Evolutionary conservation across 2,888 invertebrate genomes (phyloP).

Genomic region (Gryllus longicercus): DNA sequence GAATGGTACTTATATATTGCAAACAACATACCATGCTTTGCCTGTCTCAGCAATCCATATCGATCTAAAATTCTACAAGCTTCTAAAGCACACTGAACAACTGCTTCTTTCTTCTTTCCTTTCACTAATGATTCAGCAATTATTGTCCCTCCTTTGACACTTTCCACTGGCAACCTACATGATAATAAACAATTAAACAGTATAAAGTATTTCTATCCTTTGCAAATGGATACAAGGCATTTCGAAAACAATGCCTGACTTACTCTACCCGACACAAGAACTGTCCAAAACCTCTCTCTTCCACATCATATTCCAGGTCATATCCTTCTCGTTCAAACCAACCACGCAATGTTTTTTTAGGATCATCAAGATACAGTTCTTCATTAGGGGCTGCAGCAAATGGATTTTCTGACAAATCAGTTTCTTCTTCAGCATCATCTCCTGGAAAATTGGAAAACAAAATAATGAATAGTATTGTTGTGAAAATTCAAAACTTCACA

Average conservation of each 20-base stretch:
- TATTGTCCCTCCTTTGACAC: conserved; percentile 68
- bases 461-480: neutral
- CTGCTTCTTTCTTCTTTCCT: conserved; percentile 93
- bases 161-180: conserved; percentile 77
- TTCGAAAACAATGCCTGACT: conserved; percentile 37
- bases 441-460: conserved; percentile 45
- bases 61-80: conserved; percentile 89
- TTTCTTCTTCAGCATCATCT: conserved; percentile 85
- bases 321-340: conserved; percentile 92
- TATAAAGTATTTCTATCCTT: neutral
- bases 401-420: conserved; percentile 77
- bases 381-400: conserved; percentile 79
- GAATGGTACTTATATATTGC: neutral
- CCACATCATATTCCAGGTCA: conserved; percentile 80
- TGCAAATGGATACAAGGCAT: no score
- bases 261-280: conserved; percentile 72
- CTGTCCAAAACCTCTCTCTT: conserved; percentile 81
- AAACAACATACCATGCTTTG: conserved; percentile 68
- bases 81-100: conserved; percentile 88
- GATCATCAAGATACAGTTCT: conserved; percentile 87
- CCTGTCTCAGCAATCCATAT: conserved; percentile 78
- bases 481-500: no score
- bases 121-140: conserved; percentile 81
- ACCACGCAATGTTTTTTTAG: conserved; percentile 88
- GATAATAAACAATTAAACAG: neutral